phyloP scores from a whole-genome alignment of 1,140 invertebrate genomes.

The Drosophila miranda region DNA sequence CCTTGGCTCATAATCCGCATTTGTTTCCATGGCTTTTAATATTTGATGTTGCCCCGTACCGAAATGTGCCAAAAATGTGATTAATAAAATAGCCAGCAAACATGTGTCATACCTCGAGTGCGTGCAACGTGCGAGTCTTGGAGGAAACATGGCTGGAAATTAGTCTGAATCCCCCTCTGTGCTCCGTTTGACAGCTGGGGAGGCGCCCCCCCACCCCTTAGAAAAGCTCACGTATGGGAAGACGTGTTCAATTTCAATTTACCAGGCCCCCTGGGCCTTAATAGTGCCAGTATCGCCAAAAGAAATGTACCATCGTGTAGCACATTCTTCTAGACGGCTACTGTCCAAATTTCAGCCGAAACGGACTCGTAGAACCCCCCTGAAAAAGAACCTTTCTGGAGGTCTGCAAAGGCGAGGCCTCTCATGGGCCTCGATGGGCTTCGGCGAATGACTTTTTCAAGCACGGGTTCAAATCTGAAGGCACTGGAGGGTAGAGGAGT shows the following conservation, averaged over 20 bases:
- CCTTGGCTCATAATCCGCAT: constrained; percentile 52
- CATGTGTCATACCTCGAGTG: constrained; percentile 48
- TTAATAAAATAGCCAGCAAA: constrained; percentile 67
- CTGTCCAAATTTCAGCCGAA: too few relatives aligned
- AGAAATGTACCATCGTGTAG: too few relatives aligned
- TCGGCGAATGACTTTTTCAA: too few relatives aligned
- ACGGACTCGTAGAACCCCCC: too few relatives aligned
- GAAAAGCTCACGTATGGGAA: constrained; percentile 40
- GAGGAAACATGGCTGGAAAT: constrained; percentile 24
- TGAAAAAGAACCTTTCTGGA: too few relatives aligned
- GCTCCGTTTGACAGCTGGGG: constrained; percentile 10
- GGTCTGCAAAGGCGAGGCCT: too few relatives aligned
- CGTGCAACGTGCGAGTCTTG: constrained; percentile 18
- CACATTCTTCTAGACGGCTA: too few relatives aligned
- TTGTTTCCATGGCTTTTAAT: constrained; percentile 63
- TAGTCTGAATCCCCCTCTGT: constrained; percentile 2
- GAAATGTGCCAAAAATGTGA: constrained; percentile 47
- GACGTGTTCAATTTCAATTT: constrained; percentile 65
- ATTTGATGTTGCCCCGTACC: constrained; percentile 54
- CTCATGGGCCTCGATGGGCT: too few relatives aligned
- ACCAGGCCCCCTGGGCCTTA: too few relatives aligned
- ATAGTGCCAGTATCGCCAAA: too few relatives aligned
- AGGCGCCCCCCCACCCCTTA: constrained; percentile 8
- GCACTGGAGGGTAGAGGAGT: too few relatives aligned
- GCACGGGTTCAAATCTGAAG: too few relatives aligned